Evolutionary conservation across 2,797 vertebrate species (phyloP).

Genomic region (Kryptopterus vitreolus): DNA sequence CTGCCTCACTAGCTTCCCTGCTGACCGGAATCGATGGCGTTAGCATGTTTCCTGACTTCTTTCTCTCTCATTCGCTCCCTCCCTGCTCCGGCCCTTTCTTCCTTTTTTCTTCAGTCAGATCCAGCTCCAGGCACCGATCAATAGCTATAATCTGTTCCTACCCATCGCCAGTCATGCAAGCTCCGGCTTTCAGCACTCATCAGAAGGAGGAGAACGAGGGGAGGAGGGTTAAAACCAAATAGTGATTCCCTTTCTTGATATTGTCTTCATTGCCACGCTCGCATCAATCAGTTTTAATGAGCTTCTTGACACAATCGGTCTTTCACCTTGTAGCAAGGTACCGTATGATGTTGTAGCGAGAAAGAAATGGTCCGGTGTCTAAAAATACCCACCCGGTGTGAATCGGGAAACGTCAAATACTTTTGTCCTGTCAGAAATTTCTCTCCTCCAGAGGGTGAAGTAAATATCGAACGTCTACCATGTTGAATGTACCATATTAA

Average conservation of each 20-base stretch:
- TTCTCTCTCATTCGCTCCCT: slow-evolving; percentile 63
- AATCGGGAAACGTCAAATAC: neutral
- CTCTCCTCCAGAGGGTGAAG: neutral
- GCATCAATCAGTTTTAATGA: neutral
- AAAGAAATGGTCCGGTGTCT: neutral
- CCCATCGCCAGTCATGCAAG: slow-evolving; percentile 88
- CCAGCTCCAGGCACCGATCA: slow-evolving; percentile 86
- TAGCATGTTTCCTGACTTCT: slow-evolving; percentile 77
- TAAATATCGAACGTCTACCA: slow-evolving; percentile 4
- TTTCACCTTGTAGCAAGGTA: neutral
- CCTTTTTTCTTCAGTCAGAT: slow-evolving; percentile 69
- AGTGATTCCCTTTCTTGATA: slow-evolving; percentile 61
- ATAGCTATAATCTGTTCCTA: slow-evolving; percentile 94
- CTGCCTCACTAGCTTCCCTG: slow-evolving; percentile 72
- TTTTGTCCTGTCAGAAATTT: neutral
- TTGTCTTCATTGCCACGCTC: neutral
- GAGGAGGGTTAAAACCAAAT: slow-evolving; percentile 56
- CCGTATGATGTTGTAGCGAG: neutral
- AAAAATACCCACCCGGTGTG: neutral
- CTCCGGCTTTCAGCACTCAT: slow-evolving; percentile 80
- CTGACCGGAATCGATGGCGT: slow-evolving; percentile 80
- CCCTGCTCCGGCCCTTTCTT: slow-evolving; percentile 46
- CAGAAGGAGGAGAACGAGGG: slow-evolving; percentile 53
- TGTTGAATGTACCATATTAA: neutral
- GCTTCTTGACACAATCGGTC: neutral